Conservation (phyloP, 2,888 invertebrate species). For the Lepetodrilus schrolli region DNA sequence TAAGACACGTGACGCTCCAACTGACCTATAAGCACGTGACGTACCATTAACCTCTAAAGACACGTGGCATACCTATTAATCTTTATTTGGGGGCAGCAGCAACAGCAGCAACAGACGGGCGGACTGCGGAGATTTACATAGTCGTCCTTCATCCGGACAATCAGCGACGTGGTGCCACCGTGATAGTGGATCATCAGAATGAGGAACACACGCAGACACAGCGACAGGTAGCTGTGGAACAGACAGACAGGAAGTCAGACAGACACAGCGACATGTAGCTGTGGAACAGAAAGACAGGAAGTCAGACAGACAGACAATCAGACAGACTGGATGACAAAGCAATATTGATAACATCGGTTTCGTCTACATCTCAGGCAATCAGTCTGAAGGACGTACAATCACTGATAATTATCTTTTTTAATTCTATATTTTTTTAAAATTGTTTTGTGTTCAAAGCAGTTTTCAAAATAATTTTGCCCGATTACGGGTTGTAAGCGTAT, state of each 20-base stretch:
- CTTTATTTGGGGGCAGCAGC: constrained; percentile 32
- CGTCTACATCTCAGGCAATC: neutral
- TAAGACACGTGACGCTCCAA: no score
- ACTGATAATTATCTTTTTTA: no score
- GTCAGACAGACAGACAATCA: no score
- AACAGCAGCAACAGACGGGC: constrained; percentile 37
- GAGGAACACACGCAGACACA: constrained; percentile 35
- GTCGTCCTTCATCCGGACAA: constrained; percentile 2
- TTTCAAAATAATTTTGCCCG: no score
- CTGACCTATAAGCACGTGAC: no score
- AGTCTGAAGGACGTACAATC: no score
- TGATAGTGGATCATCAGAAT: constrained; percentile 36
- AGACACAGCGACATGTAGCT: neutral
- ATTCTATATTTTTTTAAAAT: no score
- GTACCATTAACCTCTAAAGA: no score
- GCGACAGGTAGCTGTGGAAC: constrained; percentile 29
- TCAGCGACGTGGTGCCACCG: constrained; percentile 26
- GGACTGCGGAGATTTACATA: constrained; percentile 32
- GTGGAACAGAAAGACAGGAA: neutral
- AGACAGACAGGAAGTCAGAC: neutral
- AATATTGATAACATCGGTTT: neutral
- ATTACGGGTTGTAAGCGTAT: no score
- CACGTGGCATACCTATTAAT: constrained; percentile 30
- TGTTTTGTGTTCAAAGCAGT: no score
- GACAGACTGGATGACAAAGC: neutral